Evolutionary conservation across 2,888 invertebrate genomes (phyloP).

Genomic region (Glyphotaelius pellucidus): DNA sequence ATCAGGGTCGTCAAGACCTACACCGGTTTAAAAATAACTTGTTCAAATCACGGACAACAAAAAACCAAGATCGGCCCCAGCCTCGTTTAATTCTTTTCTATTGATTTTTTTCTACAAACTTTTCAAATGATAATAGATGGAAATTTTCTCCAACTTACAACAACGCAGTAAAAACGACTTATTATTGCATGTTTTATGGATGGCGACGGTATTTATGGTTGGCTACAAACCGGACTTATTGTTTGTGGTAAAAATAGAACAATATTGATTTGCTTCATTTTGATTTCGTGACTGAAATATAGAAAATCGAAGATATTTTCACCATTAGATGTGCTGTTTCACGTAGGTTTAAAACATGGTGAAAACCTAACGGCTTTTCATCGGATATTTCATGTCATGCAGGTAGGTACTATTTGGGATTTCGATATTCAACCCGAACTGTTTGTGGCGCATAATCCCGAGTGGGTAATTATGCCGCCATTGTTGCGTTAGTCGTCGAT

Average conservation of each 20-base stretch:
- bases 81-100: not conserved
- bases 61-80: not conserved
- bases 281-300: not conserved
- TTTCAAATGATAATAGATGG: not conserved
- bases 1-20: not conserved
- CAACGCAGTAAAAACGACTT: not conserved
- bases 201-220: not conserved
- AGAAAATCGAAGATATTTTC: not conserved
- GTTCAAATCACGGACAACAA: not conserved
- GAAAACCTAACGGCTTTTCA: not conserved
- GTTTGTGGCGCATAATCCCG: not conserved
- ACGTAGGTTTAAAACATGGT: not conserved
- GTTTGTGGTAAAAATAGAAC: not conserved
- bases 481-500: conserved; percentile 60
- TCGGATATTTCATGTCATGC: not conserved
- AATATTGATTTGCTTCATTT: not conserved
- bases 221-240: not conserved
- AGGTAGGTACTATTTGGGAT: not conserved
- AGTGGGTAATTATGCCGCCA: conserved; percentile 59
- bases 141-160: not conserved
- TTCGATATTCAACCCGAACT: not conserved
- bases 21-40: not conserved
- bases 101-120: not conserved
- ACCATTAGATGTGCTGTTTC: not conserved
- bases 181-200: not conserved